Conservation (phyloP, 2,113 vertebrate genomes). For the Synodontis membranacea region DNA sequence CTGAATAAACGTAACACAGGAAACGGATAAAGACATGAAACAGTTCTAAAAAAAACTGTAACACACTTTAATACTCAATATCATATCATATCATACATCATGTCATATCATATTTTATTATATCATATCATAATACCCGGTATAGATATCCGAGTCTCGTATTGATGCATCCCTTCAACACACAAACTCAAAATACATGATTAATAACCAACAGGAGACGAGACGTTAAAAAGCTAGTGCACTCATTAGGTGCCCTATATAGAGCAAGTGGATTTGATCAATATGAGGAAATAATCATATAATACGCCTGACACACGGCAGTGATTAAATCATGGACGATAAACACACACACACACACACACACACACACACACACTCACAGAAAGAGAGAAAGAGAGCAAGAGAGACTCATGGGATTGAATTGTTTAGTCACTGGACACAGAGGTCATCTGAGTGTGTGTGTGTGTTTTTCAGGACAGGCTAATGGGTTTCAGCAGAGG, state of each 20-base stretch:
- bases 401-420: neutral
- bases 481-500: conserved; percentile 69
- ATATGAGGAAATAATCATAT: neutral
- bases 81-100: too few relatives aligned
- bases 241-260: neutral
- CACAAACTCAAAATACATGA: too few relatives aligned
- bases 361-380: neutral
- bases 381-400: neutral
- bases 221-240: neutral
- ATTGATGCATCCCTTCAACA: neutral
- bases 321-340: conserved; percentile 1
- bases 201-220: neutral
- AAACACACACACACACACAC: conserved; percentile 31
- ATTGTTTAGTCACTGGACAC: conserved; percentile 32
- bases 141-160: too few relatives aligned
- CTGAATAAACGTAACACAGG: neutral
- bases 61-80: neutral
- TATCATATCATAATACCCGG: too few relatives aligned
- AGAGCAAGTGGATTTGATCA: neutral
- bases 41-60: neutral
- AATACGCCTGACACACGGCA: neutral
- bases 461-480: conserved; percentile 32
- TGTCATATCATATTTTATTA: too few relatives aligned
- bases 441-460: conserved; percentile 62
- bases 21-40: neutral